Evolutionary conservation across 2,888 invertebrate genomes (phyloP).

Genomic region (Andrena bucephala): DNA sequence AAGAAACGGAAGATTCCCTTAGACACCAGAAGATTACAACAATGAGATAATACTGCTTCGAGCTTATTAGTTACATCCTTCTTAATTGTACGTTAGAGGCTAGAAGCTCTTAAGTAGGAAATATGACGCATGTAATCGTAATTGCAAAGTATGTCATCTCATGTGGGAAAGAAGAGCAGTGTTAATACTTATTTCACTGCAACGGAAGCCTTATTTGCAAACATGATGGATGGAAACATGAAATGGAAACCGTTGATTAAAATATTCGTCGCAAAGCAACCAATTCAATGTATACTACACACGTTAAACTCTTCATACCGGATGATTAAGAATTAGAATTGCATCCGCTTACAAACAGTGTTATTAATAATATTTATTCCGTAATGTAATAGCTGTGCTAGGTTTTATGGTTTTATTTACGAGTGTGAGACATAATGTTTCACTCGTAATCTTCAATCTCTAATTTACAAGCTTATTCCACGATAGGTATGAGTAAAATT

Average conservation of each 20-base stretch:
- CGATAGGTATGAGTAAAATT: no score
- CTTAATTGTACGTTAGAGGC: slow-evolving; percentile 62
- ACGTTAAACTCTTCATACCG: no score
- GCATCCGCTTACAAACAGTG: no score
- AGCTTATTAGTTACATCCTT: slow-evolving; percentile 67
- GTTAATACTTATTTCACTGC: slow-evolving; percentile 24
- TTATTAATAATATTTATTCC: no score
- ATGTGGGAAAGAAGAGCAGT: slow-evolving; percentile 31
- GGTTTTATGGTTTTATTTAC: no score
- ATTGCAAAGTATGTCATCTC: slow-evolving; percentile 54
- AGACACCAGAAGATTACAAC: slow-evolving; percentile 23
- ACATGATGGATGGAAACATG: not conserved
- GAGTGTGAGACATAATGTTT: no score
- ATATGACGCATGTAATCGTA: slow-evolving; percentile 58
- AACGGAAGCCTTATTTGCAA: slow-evolving; percentile 8
- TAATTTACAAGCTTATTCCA: no score
- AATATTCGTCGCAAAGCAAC: not conserved
- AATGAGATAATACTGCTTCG: slow-evolving; percentile 46
- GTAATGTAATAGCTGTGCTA: no score
- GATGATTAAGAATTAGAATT: no score
- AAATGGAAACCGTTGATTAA: not conserved
- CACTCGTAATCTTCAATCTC: no score
- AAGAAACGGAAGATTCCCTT: not conserved
- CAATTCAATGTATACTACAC: no score
- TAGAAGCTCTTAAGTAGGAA: slow-evolving; percentile 68